phyloP scores from a whole-genome alignment of 2,888 invertebrate genomes.

The Prosopocoilus inquinatus region DNA sequence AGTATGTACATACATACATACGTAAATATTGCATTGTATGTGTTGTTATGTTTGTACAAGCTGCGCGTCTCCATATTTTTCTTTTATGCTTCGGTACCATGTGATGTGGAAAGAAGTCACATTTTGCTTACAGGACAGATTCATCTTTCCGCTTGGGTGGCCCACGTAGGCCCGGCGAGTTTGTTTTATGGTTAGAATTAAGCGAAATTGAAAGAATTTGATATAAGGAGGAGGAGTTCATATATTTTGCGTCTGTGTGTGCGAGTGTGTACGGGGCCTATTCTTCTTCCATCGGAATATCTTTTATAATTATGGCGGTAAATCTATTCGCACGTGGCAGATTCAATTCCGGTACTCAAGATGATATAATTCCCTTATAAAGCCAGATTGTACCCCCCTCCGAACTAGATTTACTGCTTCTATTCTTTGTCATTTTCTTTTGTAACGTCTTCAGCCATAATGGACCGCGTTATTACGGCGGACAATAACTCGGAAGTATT shows the following conservation, averaged over 20 bases:
- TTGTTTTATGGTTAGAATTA: background rate
- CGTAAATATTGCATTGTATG: too few relatives aligned
- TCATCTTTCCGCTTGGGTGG: too few relatives aligned
- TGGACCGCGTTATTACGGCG: slow-evolving; percentile 39
- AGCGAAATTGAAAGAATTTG: background rate
- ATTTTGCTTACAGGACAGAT: too few relatives aligned
- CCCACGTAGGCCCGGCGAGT: background rate
- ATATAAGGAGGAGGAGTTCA: background rate
- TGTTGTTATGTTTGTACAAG: too few relatives aligned
- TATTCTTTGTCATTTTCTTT: slow-evolving; percentile 45
- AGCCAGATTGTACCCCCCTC: slow-evolving; percentile 32
- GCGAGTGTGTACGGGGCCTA: background rate
- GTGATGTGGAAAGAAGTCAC: too few relatives aligned
- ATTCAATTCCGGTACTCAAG: slow-evolving; percentile 34
- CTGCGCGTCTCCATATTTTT: too few relatives aligned
- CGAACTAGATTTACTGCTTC: slow-evolving; percentile 44
- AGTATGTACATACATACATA: too few relatives aligned
- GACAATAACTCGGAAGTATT: slow-evolving; percentile 34
- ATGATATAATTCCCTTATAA: slow-evolving; percentile 37
- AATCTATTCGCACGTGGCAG: slow-evolving; percentile 36
- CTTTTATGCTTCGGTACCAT: too few relatives aligned
- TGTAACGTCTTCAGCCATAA: slow-evolving; percentile 42
- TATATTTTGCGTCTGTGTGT: too few relatives aligned
- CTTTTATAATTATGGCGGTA: slow-evolving; percentile 26
- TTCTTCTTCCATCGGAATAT: slow-evolving; percentile 2